phyloP scores from a whole-genome alignment of 2,888 invertebrate species.

The Sycophila texana region DNA sequence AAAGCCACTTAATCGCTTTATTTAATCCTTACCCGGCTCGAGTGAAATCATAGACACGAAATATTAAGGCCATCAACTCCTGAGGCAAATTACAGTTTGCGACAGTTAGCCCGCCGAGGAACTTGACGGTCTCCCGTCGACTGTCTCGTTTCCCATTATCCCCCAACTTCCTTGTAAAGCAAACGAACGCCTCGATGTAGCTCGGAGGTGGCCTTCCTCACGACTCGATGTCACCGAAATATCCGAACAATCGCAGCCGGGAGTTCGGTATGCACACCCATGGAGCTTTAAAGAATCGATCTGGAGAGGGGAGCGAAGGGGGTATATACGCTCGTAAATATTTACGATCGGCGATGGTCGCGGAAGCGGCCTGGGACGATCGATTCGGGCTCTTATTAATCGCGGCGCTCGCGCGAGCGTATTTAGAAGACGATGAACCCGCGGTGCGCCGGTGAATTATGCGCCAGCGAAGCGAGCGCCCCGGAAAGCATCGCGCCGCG shows the following conservation, averaged over 20 bases:
- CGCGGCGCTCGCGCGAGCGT: constrained; percentile 12
- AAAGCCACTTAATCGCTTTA: not conserved
- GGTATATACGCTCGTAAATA: constrained; percentile 12
- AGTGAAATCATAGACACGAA: constrained; percentile 5
- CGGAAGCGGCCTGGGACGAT: constrained; percentile 8
- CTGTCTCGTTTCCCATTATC: constrained; percentile 3
- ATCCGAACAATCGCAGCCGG: not conserved
- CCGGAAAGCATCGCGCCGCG: no score
- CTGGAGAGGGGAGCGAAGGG: no score
- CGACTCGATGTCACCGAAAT: not conserved
- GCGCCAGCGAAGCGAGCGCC: not conserved
- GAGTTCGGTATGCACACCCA: not conserved
- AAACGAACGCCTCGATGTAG: not conserved
- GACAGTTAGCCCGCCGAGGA: not conserved
- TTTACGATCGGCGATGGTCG: constrained; percentile 31
- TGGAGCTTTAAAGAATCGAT: not conserved
- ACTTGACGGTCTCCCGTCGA: not conserved
- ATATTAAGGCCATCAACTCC: constrained; percentile 16
- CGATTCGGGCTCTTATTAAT: constrained; percentile 41
- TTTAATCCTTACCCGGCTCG: not conserved
- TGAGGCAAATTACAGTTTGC: constrained; percentile 1
- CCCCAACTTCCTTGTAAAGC: constrained; percentile 2
- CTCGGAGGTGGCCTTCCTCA: no score
- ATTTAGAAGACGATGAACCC: constrained; percentile 51
- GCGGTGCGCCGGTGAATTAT: constrained; percentile 26